Conservation (phyloP, 2,888 invertebrate genomes). For the Suillia variegata region DNA sequence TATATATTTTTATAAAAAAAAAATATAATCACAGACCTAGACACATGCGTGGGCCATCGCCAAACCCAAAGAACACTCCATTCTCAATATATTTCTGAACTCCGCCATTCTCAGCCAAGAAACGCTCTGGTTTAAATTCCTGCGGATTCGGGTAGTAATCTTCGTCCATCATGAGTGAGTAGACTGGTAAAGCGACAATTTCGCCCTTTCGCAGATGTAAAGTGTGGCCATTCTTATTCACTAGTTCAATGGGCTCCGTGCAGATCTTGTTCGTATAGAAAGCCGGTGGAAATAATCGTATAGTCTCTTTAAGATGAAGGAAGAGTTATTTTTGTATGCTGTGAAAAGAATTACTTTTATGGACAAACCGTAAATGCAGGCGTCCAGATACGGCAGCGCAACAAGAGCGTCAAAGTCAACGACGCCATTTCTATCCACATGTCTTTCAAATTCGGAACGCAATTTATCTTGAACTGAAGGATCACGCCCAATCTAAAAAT, state of each 20-base stretch:
- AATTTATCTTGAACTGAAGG: conserved; percentile 40
- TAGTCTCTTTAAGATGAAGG: conserved; percentile 32
- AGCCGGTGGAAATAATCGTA: conserved; percentile 40
- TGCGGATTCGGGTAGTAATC: conserved; percentile 40
- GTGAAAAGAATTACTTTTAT: too few relatives aligned
- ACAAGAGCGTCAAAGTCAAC: conserved; percentile 43
- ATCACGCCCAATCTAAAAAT: conserved; percentile 42
- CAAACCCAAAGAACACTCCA: conserved; percentile 46
- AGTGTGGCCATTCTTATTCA: conserved; percentile 37
- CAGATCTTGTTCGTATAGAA: conserved; percentile 33
- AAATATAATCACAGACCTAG: too few relatives aligned
- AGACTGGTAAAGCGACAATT: conserved; percentile 35
- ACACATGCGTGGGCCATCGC: conserved; percentile 51
- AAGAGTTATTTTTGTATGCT: too few relatives aligned
- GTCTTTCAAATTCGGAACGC: conserved; percentile 16
- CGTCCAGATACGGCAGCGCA: conserved; percentile 52
- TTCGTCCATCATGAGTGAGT: conserved; percentile 40
- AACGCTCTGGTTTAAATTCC: conserved; percentile 45
- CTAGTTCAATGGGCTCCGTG: conserved; percentile 32
- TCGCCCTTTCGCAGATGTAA: conserved; percentile 35
- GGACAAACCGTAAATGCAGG: too few relatives aligned
- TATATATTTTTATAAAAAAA: too few relatives aligned
- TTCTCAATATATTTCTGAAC: conserved; percentile 44
- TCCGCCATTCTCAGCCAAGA: conserved; percentile 41
- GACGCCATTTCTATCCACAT: conserved; percentile 24